Conservation (phyloP, 1,140 invertebrate genomes). For the Stenopsyche tienmushanensis region DNA sequence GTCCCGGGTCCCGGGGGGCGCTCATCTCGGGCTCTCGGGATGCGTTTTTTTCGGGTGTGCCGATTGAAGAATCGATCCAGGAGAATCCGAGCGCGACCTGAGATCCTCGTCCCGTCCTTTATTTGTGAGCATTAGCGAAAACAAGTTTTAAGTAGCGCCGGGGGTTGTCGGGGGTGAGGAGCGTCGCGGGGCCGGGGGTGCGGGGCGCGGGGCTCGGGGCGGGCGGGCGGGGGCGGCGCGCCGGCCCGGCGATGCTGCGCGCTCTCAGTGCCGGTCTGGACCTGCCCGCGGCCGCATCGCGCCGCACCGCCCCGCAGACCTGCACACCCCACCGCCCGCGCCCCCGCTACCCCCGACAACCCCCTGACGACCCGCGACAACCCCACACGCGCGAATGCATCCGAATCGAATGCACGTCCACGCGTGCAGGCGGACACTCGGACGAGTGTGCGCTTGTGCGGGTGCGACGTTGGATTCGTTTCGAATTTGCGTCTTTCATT, state of each 20-base stretch:
- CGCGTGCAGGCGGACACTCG: slow-evolving; percentile 52
- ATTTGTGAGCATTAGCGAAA: slow-evolving; percentile 40
- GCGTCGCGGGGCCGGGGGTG: slow-evolving; percentile 38
- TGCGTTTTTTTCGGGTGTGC: background rate
- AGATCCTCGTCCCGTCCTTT: slow-evolving; percentile 34
- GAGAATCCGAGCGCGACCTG: background rate
- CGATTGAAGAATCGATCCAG: background rate
- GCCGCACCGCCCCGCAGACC: slow-evolving; percentile 22
- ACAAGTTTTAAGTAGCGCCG: slow-evolving; percentile 44
- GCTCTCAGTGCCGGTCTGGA: slow-evolving; percentile 45
- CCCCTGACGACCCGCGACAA: too few species aligned
- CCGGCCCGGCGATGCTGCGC: slow-evolving; percentile 54
- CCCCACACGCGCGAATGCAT: too few species aligned
- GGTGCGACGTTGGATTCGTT: too few species aligned
- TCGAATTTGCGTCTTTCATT: too few species aligned
- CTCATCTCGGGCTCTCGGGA: background rate
- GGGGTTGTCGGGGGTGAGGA: slow-evolving; percentile 30
- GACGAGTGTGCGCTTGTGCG: too few species aligned
- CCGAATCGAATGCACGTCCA: slow-evolving; percentile 54
- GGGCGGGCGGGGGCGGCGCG: slow-evolving; percentile 46
- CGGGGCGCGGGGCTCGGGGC: slow-evolving; percentile 40
- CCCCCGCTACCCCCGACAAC: slow-evolving; percentile 51
- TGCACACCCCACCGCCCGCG: slow-evolving; percentile 21
- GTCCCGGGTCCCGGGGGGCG: background rate
- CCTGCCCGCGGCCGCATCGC: slow-evolving; percentile 15